A percentile compares a stretch with the other conserved stretches of the same genome.
These are phyloP conservation scores for Catharus fuscescens DNA, from an alignment of 2,113 vertebrate species.

Conservation along the genomic window DNA sequence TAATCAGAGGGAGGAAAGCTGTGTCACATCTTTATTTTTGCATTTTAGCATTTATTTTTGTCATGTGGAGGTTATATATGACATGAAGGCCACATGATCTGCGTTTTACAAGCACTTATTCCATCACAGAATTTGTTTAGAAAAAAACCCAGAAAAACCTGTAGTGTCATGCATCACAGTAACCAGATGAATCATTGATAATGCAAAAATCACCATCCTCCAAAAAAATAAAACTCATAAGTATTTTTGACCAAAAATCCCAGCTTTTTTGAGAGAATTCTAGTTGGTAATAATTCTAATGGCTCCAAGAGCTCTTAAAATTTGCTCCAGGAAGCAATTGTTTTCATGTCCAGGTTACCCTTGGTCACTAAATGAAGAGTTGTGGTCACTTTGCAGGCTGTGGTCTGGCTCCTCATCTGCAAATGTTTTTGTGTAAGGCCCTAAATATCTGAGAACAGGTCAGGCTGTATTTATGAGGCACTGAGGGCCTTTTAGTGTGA, in stretches of 20 bases:
- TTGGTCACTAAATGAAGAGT: background rate
- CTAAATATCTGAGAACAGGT: rapidly evolving
- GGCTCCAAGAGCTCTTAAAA: background rate
- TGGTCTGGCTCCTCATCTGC: background rate
- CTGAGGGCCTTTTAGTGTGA: background rate
- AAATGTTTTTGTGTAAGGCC: background rate
- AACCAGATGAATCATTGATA: background rate
- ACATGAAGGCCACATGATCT: background rate
- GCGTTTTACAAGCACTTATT: background rate
- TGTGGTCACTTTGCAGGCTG: background rate
- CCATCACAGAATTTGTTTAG: background rate
- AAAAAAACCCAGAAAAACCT: background rate
- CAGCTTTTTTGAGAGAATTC: background rate
- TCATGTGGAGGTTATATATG: background rate
- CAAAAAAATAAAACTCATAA: background rate
- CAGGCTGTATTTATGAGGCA: background rate
- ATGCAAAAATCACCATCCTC: background rate
- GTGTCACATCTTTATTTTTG: background rate
- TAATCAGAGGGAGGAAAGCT: background rate
- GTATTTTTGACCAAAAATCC: background rate
- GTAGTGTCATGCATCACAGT: background rate
- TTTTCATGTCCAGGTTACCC: background rate
- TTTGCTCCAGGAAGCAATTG: background rate
- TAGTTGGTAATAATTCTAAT: background rate
- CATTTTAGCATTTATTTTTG: background rate